Base-by-base conservation (phyloP, 2,113 vertebrate species). In the Nesogale talazaci region DNA sequence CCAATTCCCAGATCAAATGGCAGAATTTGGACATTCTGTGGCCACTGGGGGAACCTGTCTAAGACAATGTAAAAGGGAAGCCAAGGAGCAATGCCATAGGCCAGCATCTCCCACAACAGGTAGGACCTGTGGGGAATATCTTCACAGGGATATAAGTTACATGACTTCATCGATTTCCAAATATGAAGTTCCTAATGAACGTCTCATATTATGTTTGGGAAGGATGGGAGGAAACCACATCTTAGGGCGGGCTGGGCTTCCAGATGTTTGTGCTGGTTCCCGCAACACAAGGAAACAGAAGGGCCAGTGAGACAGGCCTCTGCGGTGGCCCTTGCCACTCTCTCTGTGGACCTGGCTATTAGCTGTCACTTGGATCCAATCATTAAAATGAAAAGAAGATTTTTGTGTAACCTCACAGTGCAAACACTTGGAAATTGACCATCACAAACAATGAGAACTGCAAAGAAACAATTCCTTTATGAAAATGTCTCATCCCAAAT, bases 391-490 rank as follows among this genome's bases (percentile, higher is more conserved):
- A 52, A 52, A 46, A 46, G 42, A 46, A 52, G 14, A 52, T 17
- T 9, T 69, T 22, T 34, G 20, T 52, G 15, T 63, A 31, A 56
- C 11, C 34, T 19, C 7, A 59, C 19, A 56, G 31, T 76, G 15
- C 9, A 59, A 67, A 61, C 38, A 42, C 61, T 92, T 90, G 90
- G 22, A 86, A 89, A 86, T 17, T 82, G 31, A 83, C 27, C 52
- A 56, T 16, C 79, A 34, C 91, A 89, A 27, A 65, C 31, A 81
- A 14, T 56, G 22, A 83, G 7, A 89, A 87, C 69, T 56, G 75
- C 94, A 46, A 85, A 31, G 59, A 90, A 88, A 67, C 52, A 89
- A 9, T 61, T 52, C n/a, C 67, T 75, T 75, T 17, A 57, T 89
- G 63, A 38, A 91, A 89, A 56, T 1, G 23, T 75, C n/a, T 34